Base-by-base conservation (phyloP, 2,888 invertebrate genomes). In the Carpatolechia fugitivella region DNA sequence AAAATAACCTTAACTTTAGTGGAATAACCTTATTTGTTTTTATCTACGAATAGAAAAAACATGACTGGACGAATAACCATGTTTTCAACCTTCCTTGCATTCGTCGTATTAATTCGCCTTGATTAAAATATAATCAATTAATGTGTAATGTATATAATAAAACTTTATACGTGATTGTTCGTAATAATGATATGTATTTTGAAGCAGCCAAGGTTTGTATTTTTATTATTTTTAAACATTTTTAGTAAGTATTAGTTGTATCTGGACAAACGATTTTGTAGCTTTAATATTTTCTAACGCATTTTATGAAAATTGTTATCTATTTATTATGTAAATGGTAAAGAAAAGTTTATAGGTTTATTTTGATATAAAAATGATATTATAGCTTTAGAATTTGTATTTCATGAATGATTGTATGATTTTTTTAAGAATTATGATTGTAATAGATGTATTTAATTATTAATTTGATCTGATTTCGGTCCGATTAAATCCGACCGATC, bases 341-440 rank as follows among this genome's bases (percentile, higher is more conserved):
- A n/a, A n/a, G n/a, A n/a, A 24, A 24, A 24, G 24, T 24, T 24
- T 24, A 4, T 24, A 24, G 33, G 24, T 52, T 52, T 52, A 8
- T 29, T 35, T 18, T 55, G 56, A 58, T 30, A 18, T 16, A 10
- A 10, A 1, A 41, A 18, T 36, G 36, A 14, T 38, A 40, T 30
- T 1, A 5, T 44, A 52, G 52, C 30, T 53, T 53, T 46, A 46
- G 35, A 46, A 46, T 14, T 53, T 53, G n/a, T 46, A 52, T n/a
- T n/a, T 7, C 18, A 60, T 64, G 63, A 63, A 13, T 52, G 54
- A 60, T 60, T 48, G 57, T 54, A 49, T 11, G 51, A 54, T 54
- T 54, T 63, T 58, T 61, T 56, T 58, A 59, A 56, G 59, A 58
- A 58, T 36, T 59, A 56, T 29, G 13, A 44, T 44, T 44, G 18